Conservation (phyloP, 2,797 vertebrate genomes). For the Micromesistius poutassou region DNA sequence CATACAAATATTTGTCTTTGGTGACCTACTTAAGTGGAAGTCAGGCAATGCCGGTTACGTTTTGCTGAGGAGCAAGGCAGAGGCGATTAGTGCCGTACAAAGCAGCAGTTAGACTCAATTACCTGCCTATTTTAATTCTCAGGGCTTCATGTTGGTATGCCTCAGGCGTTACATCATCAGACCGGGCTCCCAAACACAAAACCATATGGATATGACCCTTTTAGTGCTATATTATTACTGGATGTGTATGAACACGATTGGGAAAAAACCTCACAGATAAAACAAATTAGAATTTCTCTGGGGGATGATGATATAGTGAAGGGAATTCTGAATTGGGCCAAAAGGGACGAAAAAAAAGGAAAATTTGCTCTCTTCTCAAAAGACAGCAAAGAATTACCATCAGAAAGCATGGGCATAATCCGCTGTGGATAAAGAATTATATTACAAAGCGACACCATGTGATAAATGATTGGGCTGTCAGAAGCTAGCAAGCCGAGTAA, state of each 20-base stretch:
- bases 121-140: slow-evolving; percentile 15
- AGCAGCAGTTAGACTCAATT: slow-evolving; percentile 17
- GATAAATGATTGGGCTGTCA: slow-evolving; percentile 66
- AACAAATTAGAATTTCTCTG: slow-evolving; percentile 25
- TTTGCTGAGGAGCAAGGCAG: not conserved
- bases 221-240: slow-evolving; percentile 26
- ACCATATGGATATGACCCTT: slow-evolving; percentile 1
- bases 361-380: slow-evolving; percentile 48
- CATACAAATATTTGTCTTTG: not conserved
- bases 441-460: slow-evolving; percentile 66
- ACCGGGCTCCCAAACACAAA: slow-evolving; percentile 7
- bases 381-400: slow-evolving; percentile 58
- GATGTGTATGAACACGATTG: slow-evolving; percentile 31
- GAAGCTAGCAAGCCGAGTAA: slow-evolving; percentile 56
- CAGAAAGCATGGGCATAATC: slow-evolving; percentile 69
- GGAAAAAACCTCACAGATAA: slow-evolving; percentile 36
- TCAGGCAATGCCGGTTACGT: not conserved
- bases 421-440: slow-evolving; percentile 69
- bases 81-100: slow-evolving; percentile 5
- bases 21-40: not conserved
- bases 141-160: slow-evolving; percentile 20
- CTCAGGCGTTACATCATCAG: slow-evolving; percentile 11
- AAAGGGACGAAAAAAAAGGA: slow-evolving; percentile 24
- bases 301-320: slow-evolving; percentile 27
- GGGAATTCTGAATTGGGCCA: slow-evolving; percentile 43